phyloP scores from a whole-genome alignment of 2,888 invertebrate genomes.

The Cactoblastis cactorum region DNA sequence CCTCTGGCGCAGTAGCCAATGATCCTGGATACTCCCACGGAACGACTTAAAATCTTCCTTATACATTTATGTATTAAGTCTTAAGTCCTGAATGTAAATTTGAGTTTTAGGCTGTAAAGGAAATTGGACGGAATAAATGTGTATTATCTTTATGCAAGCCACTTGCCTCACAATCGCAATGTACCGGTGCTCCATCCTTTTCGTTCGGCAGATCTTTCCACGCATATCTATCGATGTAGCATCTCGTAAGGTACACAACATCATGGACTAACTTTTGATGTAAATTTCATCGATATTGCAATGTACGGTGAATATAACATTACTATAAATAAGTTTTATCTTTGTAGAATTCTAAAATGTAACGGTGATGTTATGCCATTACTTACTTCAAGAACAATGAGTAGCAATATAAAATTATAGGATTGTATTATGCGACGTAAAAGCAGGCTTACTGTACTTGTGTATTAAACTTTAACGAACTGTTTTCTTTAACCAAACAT shows the following conservation, averaged over 20 bases:
- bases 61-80: constrained; percentile 38
- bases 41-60: constrained; percentile 44
- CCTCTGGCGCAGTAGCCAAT: constrained; percentile 67
- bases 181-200: constrained; percentile 61
- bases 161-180: constrained; percentile 66
- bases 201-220: constrained; percentile 63
- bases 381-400: neutral
- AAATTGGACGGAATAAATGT: constrained; percentile 62
- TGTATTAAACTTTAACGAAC: no score
- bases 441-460: no score
- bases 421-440: no score
- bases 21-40: constrained; percentile 48
- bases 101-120: constrained; percentile 50
- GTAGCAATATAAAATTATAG: neutral
- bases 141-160: constrained; percentile 79
- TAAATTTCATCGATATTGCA: constrained; percentile 34
- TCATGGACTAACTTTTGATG: constrained; percentile 44
- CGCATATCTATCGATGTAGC: constrained; percentile 68
- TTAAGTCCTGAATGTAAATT: constrained; percentile 31
- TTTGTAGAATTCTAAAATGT: neutral
- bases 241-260: constrained; percentile 60
- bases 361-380: neutral
- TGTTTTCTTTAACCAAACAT: no score
- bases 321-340: constrained; percentile 18
- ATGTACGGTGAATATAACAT: constrained; percentile 8